Evolutionary conservation across 2,888 invertebrate species (phyloP), one percentile per base, ranked within the genome.

Genomic region (Zygothrica quintamaculata): DNA sequence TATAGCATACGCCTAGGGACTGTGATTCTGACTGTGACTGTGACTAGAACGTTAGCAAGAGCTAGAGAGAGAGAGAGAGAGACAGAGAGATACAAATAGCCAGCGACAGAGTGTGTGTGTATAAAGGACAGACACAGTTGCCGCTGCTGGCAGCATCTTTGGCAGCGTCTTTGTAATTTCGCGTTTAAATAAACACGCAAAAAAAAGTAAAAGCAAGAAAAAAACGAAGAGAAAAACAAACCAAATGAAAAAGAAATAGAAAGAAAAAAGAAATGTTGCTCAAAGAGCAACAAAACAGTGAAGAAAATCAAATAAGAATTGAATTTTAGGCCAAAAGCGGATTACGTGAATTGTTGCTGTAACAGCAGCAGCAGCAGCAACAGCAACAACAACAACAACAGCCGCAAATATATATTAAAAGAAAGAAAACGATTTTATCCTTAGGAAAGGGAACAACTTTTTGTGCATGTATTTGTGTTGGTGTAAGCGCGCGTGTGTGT

Each of bases 301-400:
- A 55, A 59, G 46, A 66, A 65, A 65, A 71, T 58, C 70, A 74
- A 77, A 77, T 64, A 65, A 60, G 70, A 84, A 84, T 80, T 76
- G 74, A 84, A 87, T 87, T 84, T 85, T 79, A 65, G 82, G 86
- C 74, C 82, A 70, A 82, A 87, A 82, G 88, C 80, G 88, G 87
- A 82, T 82, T 82, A 87, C 80, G 47, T 67, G 60, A 76, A 65
- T 75, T 77, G 75, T 75, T 75, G 75, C 65, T 72, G 55, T 29
- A 8, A 39, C 53, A 58, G 33, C 59, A 69, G 31, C 65, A 48
- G 36, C 46, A 66, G 52, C 52, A 67, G 12, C 44, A 60, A 22
- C 40, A 56, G 52, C 36, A 60, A 50, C 25, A 44, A 44, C 55
- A 58, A 13, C 37, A 37, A 29, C 29, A 56, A 39, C 36, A 47